Conservation (phyloP, 2,888 invertebrate genomes). For the Xestia c-nigrum region DNA sequence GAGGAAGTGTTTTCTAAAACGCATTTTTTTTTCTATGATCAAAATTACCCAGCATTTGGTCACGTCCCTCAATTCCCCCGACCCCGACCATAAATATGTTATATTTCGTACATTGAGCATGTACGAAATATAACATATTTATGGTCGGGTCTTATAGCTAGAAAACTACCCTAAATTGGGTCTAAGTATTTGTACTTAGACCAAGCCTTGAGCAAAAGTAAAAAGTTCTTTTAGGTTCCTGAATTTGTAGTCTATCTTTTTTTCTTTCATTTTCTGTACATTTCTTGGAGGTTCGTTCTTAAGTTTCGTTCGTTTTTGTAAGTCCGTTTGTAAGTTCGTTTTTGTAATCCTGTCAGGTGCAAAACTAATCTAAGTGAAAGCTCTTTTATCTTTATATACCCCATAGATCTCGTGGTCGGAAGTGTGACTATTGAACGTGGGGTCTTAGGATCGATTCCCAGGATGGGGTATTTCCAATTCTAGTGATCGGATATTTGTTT, state of each 20-base stretch:
- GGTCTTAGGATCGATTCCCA: background rate
- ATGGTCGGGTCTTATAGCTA: constrained; percentile 28
- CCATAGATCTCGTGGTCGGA: background rate
- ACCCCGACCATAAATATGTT: too few relatives aligned
- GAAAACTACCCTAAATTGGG: constrained; percentile 17
- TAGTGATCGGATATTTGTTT: background rate
- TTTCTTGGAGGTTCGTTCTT: background rate
- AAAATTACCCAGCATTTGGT: constrained; percentile 22
- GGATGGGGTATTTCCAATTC: background rate
- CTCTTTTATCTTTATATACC: background rate
- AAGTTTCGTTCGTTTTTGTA: too few relatives aligned
- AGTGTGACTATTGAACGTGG: background rate
- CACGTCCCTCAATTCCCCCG: constrained; percentile 13
- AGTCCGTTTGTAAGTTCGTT: too few relatives aligned
- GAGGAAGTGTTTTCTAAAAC: too few relatives aligned
- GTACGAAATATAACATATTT: constrained; percentile 20
- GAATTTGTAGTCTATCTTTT: background rate
- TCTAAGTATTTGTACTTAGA: constrained; percentile 7
- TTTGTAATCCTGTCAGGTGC: background rate
- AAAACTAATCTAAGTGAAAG: background rate
- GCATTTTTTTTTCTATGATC: background rate
- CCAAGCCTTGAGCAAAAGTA: constrained; percentile 3
- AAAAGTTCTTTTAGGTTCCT: constrained; percentile 7
- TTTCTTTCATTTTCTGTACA: background rate
- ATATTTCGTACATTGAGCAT: too few relatives aligned